Percentiles rank a stretch among this genome's conserved stretches.
phyloP scores from a whole-genome alignment of 2,888 invertebrate species.

The Actias luna region DNA sequence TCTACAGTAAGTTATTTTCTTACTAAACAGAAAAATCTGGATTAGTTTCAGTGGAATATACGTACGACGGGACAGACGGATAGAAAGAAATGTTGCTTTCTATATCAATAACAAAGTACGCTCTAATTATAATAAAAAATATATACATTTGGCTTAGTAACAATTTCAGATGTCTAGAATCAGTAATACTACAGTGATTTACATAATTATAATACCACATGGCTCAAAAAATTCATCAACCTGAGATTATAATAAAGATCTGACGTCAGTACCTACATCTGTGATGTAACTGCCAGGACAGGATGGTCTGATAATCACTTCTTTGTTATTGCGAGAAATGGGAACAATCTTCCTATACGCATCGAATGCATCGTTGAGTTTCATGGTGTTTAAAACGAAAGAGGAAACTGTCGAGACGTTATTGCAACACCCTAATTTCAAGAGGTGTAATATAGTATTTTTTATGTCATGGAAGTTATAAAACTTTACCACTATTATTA shows the following conservation, averaged over 20 bases:
- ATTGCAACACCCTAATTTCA: neutral
- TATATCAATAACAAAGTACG: too few species aligned
- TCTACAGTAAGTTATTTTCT: too few species aligned
- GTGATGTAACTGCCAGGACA: neutral
- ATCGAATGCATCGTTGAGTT: conserved; percentile 12
- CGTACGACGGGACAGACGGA: too few species aligned
- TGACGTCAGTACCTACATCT: neutral
- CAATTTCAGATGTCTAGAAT: neutral
- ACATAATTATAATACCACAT: neutral
- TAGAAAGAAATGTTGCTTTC: too few species aligned
- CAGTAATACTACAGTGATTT: neutral
- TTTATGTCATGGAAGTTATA: conserved; percentile 1
- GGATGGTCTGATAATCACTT: conserved; percentile 1
- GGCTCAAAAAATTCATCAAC: neutral
- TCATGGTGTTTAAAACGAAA: conserved; percentile 10
- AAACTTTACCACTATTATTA: conserved; percentile 4
- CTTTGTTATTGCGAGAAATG: neutral
- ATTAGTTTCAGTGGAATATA: too few species aligned
- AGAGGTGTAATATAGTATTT: neutral
- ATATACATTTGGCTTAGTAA: too few species aligned
- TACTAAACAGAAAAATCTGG: too few species aligned
- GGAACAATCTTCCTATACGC: conserved; percentile 1
- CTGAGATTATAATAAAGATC: neutral
- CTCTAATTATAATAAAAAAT: too few species aligned
- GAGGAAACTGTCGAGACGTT: conserved; percentile 2